Conservation (phyloP, 2,113 vertebrate species). For the Struthidea cinerea region DNA sequence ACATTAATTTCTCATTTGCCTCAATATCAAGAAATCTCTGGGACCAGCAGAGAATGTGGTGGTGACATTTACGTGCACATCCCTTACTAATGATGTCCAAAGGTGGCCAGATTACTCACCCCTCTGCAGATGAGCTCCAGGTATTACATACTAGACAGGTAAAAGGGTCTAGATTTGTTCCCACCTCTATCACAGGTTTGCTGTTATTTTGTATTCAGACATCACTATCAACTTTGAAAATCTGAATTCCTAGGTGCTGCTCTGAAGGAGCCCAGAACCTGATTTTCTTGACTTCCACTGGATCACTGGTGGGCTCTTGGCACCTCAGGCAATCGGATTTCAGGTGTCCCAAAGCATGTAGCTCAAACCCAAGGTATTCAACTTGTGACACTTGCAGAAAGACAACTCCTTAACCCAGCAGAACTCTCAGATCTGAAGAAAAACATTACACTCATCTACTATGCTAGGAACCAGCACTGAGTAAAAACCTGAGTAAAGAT, state of each 20-base stretch:
- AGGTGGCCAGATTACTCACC: not conserved
- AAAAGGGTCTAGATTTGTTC: not conserved
- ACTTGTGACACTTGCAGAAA: not conserved
- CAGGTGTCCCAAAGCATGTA: not conserved
- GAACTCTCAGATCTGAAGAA: not conserved
- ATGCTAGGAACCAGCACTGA: not conserved
- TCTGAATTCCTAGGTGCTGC: not conserved
- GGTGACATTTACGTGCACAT: not conserved
- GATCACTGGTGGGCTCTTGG: not conserved
- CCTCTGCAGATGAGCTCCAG: not conserved
- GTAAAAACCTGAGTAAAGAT: not conserved
- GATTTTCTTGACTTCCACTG: not conserved
- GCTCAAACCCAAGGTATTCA: not conserved
- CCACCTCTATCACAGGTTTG: not conserved
- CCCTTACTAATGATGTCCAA: not conserved
- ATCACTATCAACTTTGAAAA: not conserved
- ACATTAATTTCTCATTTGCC: not conserved
- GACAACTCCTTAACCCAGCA: not conserved
- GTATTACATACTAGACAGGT: not conserved
- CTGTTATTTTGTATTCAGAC: not conserved
- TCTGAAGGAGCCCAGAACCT: not conserved
- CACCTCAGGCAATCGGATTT: not conserved
- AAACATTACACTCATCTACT: not conserved
- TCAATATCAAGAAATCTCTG: not conserved
- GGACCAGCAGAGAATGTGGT: fast-evolving